These are phyloP conservation scores for Eupithecia insigniata DNA, from an alignment of 2,888 invertebrate genomes.

Conservation along the genomic window DNA sequence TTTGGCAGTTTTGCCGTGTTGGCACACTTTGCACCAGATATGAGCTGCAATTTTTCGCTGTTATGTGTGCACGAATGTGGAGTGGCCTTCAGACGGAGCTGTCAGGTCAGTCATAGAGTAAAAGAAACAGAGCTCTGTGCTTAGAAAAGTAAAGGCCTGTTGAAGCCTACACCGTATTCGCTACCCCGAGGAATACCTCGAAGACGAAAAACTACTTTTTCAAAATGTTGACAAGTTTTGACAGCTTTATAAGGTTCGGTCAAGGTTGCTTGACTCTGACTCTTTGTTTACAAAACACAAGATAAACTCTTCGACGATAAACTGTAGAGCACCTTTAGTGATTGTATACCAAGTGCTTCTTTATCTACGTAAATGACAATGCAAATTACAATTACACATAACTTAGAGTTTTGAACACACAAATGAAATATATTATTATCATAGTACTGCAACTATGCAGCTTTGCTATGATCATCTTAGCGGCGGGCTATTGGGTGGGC, in stretches of 20 bases:
- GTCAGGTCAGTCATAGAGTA: too few species aligned
- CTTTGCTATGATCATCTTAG: slow-evolving; percentile 56
- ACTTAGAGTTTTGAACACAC: neutral
- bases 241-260: neutral
- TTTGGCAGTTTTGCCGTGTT: too few species aligned
- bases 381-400: too few species aligned
- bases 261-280: neutral
- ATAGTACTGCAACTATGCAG: slow-evolving; percentile 56
- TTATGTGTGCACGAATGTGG: neutral
- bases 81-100: too few species aligned
- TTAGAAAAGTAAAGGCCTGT: too few species aligned
- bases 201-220: neutral
- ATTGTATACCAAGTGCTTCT: neutral
- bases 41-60: too few species aligned
- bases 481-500: slow-evolving; percentile 64
- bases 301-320: slow-evolving; percentile 1
- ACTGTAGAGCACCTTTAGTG: neutral
- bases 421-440: neutral
- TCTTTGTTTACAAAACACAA: slow-evolving; percentile 1
- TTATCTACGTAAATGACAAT: neutral
- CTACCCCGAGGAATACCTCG: too few species aligned
- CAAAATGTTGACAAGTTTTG: neutral
- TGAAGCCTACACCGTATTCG: too few species aligned
- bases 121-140: too few species aligned
- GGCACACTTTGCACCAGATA: too few species aligned